phyloP scores from a whole-genome alignment of 2,797 vertebrate species.

The Oreortyx pictus region DNA sequence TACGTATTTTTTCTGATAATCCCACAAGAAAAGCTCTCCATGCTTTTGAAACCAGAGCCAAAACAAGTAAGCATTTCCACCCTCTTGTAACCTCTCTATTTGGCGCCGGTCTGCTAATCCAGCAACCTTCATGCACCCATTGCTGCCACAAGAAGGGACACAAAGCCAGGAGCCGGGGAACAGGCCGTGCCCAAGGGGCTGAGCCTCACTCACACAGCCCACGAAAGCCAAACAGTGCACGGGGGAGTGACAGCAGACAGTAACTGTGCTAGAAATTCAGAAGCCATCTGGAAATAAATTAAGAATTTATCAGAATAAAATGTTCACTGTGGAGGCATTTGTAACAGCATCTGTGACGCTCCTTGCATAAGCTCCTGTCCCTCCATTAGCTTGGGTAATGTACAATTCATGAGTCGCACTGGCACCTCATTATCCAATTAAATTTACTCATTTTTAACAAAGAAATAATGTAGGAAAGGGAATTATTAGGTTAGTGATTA shows the following conservation, averaged over 20 bases:
- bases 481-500: slow-evolving; percentile 53
- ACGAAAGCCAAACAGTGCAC: not conserved
- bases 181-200: not conserved
- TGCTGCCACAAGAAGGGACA: not conserved
- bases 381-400: slow-evolving; percentile 31
- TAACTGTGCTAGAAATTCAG: not conserved
- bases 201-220: not conserved
- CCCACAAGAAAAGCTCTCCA: not conserved
- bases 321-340: not conserved
- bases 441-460: slow-evolving; percentile 33
- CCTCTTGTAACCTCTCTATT: not conserved
- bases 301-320: not conserved
- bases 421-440: slow-evolving; percentile 56
- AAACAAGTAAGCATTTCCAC: not conserved
- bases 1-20: accelerated
- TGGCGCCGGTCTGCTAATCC: not conserved
- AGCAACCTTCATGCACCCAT: accelerated
- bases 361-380: not conserved
- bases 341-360: not conserved
- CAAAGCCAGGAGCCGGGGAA: not conserved
- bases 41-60: not conserved
- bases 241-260: not conserved
- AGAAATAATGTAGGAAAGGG: slow-evolving; percentile 1
- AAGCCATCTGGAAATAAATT: slow-evolving; percentile 13
- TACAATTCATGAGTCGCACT: not conserved